Evolutionary conservation across 1,140 invertebrate genomes (phyloP), one percentile per base, ranked within the genome.

Genomic region (Eupristina koningsbergeri): DNA sequence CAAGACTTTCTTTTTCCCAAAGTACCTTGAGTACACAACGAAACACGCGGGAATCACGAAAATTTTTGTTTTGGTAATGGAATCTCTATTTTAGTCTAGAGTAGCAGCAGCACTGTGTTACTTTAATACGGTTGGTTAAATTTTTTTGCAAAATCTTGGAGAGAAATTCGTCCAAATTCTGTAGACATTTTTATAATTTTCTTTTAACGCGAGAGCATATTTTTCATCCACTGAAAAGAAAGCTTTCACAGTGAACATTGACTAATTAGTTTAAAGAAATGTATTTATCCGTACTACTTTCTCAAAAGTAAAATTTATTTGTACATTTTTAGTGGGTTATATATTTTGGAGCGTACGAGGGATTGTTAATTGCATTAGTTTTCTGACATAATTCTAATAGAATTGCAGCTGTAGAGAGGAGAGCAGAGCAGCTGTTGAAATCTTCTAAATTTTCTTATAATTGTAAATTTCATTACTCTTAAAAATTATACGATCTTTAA

Each of bases 401-500:
- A 13, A 71, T 39, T 39, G 64, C 64, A 69, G 17, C 64, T 69
- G 64, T 19, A 6, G 26, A 39, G 39, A n/a, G 31, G 13, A 64
- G 22, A 39, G 39, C 61, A 31, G 13, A 64, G 22, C n/a, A 64
- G n/a, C 34, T 7, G 64, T 13, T 39, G 19, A 22, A 71, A 8
- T 41, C 6, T 41, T 39, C 36, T 41, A 71, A 41, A 39, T 39
- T 71, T 71, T 41, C 39, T 71, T 41, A 71, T 41, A 71, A 71
- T 71, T 71, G 67, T 71, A n/a, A 6, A 26, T 41, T 71, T 41
- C 36, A 26, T 26, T 41, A 11, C 36, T 71, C 19, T 26, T 41
- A n/a, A 71, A 71, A 71, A 39, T 71, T 71, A 71, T n/a, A 41
- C 67, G 19, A 71, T 41, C 36, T 31, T 41, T n/a, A n/a, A 71